Percentiles rank a stretch among this genome's conserved stretches.
Evolutionary conservation across 2,113 vertebrate species (phyloP).

Genomic region (Chlorocebus sabaeus): DNA sequence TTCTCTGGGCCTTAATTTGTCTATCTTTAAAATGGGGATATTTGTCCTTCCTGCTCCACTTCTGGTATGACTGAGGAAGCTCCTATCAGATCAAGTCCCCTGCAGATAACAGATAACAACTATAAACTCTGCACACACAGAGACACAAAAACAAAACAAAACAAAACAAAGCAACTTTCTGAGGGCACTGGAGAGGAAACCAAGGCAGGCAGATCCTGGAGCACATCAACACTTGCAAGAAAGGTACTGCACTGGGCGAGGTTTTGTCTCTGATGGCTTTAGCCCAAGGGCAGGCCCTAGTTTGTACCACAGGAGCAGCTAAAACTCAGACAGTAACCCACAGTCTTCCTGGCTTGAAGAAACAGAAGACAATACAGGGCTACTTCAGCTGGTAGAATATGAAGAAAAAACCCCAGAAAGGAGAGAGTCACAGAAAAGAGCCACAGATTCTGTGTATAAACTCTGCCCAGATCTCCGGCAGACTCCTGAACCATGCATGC

Average conservation of each 20-base stretch:
- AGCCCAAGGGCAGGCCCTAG: not conserved
- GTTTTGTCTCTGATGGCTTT: not conserved
- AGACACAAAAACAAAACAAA: too few relatives aligned
- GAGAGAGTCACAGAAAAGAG: not conserved
- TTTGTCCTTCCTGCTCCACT: not conserved
- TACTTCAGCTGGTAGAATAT: not conserved
- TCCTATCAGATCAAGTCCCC: not conserved
- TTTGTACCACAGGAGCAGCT: not conserved
- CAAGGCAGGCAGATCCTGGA: not conserved
- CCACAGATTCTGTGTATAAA: not conserved
- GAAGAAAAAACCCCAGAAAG: not conserved
- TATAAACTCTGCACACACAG: not conserved
- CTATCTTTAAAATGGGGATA: not conserved
- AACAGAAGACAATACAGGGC: not conserved
- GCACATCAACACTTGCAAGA: not conserved
- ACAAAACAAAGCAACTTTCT: not conserved
- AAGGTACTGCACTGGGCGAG: not conserved
- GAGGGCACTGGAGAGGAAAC: not conserved
- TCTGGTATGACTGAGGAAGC: not conserved
- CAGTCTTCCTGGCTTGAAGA: not conserved
- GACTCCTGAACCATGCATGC: not conserved
- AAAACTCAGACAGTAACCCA: not conserved
- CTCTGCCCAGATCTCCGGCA: not conserved
- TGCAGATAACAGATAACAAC: not conserved
- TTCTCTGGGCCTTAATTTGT: too few relatives aligned